Percentiles rank a stretch among this genome's conserved stretches.
phyloP scores from a whole-genome alignment of 92 coral and sea anemone genomes.

The Porites rus region DNA sequence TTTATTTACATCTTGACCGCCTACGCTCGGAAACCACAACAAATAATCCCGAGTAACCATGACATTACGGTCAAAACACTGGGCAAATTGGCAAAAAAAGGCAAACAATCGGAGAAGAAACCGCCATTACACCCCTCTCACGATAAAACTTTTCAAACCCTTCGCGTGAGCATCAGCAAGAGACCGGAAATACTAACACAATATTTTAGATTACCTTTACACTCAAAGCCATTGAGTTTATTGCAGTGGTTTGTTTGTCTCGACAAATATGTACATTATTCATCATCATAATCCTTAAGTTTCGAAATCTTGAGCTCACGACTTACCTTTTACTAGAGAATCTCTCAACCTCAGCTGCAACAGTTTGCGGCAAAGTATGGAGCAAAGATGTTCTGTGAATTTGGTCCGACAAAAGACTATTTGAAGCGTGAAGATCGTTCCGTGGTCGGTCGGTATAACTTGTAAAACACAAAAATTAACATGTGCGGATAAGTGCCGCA shows the following conservation, averaged over 20 bases:
- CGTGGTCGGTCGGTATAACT: too few species aligned
- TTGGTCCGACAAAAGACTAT: background rate
- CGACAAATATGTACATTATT: constrained; percentile 31
- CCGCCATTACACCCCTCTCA: background rate
- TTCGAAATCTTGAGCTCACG: background rate
- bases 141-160: background rate
- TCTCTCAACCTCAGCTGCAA: background rate
- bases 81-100: too few species aligned
- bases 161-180: background rate
- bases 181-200: constrained; percentile 10
- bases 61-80: too few species aligned
- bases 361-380: background rate
- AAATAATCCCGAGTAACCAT: too few species aligned
- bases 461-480: too few species aligned
- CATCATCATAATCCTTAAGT: constrained; percentile 8
- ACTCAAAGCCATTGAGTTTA: constrained; percentile 19
- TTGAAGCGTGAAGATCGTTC: constrained; percentile 20
- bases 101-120: background rate
- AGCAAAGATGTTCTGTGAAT: constrained; percentile 5
- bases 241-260: constrained; percentile 24
- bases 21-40: too few species aligned
- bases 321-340: constrained; percentile 14
- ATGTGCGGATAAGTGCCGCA: background rate
- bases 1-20: too few species aligned
- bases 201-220: constrained; percentile 19